These are phyloP conservation scores for Anoplophora glabripennis DNA, from an alignment of 1,140 invertebrate genomes.

Conservation along the genomic window DNA sequence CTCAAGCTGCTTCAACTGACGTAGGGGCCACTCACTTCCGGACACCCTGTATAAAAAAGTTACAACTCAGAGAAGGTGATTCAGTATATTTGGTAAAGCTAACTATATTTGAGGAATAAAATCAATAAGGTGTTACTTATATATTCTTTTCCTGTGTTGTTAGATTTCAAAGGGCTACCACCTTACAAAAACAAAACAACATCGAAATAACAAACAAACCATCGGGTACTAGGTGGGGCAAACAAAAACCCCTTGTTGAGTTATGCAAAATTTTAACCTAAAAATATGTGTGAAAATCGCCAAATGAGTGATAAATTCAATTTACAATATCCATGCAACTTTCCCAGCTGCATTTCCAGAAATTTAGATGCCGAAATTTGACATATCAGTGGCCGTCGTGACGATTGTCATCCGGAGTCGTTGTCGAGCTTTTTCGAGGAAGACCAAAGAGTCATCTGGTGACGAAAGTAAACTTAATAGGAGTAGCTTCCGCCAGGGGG, in stretches of 20 bases:
- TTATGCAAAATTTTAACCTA: slow-evolving; percentile 43
- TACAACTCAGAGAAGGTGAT: too few species aligned
- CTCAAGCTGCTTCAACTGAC: too few species aligned
- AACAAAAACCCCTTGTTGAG: slow-evolving; percentile 26
- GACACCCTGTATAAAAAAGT: too few species aligned
- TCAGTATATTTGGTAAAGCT: too few species aligned
- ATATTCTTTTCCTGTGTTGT: too few species aligned
- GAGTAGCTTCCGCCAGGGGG: slow-evolving; percentile 16
- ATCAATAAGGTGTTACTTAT: too few species aligned
- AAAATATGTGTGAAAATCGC: slow-evolving; percentile 46
- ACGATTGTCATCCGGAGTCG: slow-evolving; percentile 38
- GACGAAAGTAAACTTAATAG: slow-evolving; percentile 46
- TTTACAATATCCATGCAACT: slow-evolving; percentile 45
- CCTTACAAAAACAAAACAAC: too few species aligned
- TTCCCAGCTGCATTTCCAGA: slow-evolving; percentile 46
- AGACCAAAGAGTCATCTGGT: slow-evolving; percentile 46
- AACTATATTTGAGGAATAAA: too few species aligned
- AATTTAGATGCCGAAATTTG: slow-evolving; percentile 49
- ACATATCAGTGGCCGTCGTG: slow-evolving; percentile 40
- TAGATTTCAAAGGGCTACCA: too few species aligned
- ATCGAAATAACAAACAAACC: too few species aligned
- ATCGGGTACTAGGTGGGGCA: too few species aligned
- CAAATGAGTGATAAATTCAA: slow-evolving; percentile 48
- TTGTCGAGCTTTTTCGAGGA: slow-evolving; percentile 44
- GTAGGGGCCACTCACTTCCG: too few species aligned